Base-by-base conservation (phyloP, 2,113 vertebrate species). In the Dascyllus trimaculatus region DNA sequence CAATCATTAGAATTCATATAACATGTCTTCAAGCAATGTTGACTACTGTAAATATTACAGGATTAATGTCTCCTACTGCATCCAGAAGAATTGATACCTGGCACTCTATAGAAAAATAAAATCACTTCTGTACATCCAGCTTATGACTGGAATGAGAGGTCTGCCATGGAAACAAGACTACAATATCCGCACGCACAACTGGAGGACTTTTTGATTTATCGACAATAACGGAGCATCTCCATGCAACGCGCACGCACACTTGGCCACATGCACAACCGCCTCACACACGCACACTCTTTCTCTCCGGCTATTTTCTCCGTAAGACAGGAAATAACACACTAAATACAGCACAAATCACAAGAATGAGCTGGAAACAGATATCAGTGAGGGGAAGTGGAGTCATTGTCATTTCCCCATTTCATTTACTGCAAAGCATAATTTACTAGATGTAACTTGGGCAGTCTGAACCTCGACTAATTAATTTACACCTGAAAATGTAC, bases 1-100 rank as follows among this genome's bases (percentile, higher is more conserved):
- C 7, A 35, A 29, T 76, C 35, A 7, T 72, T 78, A 43, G 11
- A 81, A 73, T 75, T 67, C 21, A 62, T 62, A 54, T 68, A 61
- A 71, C 58, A 54, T n/a, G 19, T 74, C 18, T 71, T 75, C 63
- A 53, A 64, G 54, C 51, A 61, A 78, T 60, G n/a, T 53, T 35
- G 45, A 70, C 66, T 78, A 69, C 87, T 89, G 86, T 88, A 91
- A 93, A 90, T 91, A 86, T 93, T 91, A 93, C 89, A 90, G 86
- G 88, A 80, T 84, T 81, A 66, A 75, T 63, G 26, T 66, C 32
- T 85, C 73, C 68, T 61, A 89, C 68, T 89, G 69, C 79, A 84
- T 81, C 46, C 80, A 78, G 80, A 86, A 82, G 46, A 79, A 67
- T 71, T 56, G 43, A 78, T 78, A 80, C 38, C 61, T 79, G 75